A percentile compares a stretch with the other conserved stretches of the same genome.
Conservation (phyloP, 1,140 invertebrate genomes). For the Daktulosphaira vitifoliae region DNA sequence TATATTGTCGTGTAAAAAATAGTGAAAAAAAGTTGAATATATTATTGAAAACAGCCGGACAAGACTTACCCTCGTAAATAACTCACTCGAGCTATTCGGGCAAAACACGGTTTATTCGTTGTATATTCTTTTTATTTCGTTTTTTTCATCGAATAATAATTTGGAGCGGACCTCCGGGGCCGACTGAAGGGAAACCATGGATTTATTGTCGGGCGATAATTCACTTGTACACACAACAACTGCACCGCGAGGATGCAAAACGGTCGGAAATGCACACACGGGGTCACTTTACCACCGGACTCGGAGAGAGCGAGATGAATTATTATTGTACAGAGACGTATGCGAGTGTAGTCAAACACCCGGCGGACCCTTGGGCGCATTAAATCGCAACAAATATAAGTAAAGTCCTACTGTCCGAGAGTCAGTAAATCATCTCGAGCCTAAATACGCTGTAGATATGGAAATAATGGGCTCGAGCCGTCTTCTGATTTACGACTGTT, state of each 20-base stretch:
- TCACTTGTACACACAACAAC: constrained; percentile 27
- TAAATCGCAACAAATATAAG: constrained; percentile 32
- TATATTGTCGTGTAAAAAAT: not conserved
- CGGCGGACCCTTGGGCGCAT: constrained; percentile 26
- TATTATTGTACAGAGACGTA: constrained; percentile 16
- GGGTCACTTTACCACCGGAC: constrained; percentile 25
- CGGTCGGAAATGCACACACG: not conserved
- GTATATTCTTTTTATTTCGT: not conserved
- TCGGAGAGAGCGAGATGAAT: not conserved
- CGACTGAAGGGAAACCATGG: not conserved
- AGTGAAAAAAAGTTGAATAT: constrained; percentile 7
- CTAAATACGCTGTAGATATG: constrained; percentile 23
- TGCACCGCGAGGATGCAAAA: constrained; percentile 17
- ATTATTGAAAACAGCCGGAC: constrained; percentile 7
- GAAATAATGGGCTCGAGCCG: constrained; percentile 25
- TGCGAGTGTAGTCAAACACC: constrained; percentile 2
- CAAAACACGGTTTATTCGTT: not conserved
- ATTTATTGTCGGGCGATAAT: constrained; percentile 26
- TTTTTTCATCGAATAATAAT: constrained; percentile 24
- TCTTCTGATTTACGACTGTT: constrained; percentile 21
- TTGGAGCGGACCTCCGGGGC: not conserved
- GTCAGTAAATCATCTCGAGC: constrained; percentile 10
- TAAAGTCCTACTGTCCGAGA: constrained; percentile 23
- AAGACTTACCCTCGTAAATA: constrained; percentile 11
- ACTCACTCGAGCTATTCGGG: not conserved